These are phyloP conservation scores for Diacarnus erythraeanus DNA, from an alignment of 37 sponge, comb jelly and placozoan genomes.

Conservation along the genomic window DNA sequence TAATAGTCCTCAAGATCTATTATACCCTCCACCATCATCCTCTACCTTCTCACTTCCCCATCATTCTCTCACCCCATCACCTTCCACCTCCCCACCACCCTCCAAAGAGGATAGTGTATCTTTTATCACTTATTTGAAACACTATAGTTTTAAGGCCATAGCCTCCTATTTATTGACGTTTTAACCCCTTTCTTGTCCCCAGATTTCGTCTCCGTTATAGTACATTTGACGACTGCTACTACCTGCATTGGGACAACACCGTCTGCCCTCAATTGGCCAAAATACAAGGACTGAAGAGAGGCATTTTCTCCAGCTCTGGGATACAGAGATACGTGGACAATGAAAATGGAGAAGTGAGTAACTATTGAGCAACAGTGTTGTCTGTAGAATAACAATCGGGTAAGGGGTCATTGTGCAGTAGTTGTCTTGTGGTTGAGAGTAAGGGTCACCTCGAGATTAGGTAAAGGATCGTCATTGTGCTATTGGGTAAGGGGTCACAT, in stretches of 20 bases:
- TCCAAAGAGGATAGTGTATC: background rate
- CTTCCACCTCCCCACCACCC: background rate
- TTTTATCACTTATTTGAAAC: too few relatives aligned
- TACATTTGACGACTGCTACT: slow-evolving; percentile 48
- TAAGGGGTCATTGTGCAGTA: too few relatives aligned
- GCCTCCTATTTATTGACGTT: background rate
- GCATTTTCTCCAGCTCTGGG: slow-evolving; percentile 8
- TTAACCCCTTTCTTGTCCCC: background rate
- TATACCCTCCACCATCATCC: background rate
- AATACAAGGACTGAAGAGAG: slow-evolving; percentile 40
- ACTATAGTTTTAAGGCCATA: too few relatives aligned
- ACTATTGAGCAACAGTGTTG: background rate
- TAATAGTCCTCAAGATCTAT: background rate
- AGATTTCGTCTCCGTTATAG: slow-evolving; percentile 76
- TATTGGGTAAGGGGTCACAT: too few relatives aligned
- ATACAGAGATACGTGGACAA: slow-evolving; percentile 30
- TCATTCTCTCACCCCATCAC: background rate
- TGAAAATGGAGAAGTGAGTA: slow-evolving; percentile 24
- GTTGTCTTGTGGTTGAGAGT: too few relatives aligned
- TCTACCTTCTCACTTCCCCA: background rate
- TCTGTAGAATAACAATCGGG: too few relatives aligned
- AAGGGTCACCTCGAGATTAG: too few relatives aligned
- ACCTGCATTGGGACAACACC: slow-evolving; percentile 65
- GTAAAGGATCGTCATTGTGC: too few relatives aligned
- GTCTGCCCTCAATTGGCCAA: slow-evolving; percentile 56